These are phyloP conservation scores for Phalangium opilio DNA, from an alignment of 2,888 invertebrate genomes.

Conservation along the genomic window DNA sequence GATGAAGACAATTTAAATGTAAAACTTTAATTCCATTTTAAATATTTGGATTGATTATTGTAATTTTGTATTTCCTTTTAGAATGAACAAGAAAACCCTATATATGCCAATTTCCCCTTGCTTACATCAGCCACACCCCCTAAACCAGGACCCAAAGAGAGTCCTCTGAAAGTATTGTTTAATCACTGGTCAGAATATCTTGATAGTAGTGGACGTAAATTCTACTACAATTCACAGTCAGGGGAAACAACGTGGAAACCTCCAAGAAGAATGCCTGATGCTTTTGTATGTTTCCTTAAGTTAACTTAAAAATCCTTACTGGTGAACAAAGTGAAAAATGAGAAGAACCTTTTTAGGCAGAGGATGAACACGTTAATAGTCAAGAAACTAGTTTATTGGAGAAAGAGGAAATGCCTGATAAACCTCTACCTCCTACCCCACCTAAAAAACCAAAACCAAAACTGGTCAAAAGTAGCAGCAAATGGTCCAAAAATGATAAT, in stretches of 20 bases:
- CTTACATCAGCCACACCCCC: conserved; percentile 13
- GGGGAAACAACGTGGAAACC: conserved; percentile 33
- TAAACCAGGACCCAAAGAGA: conserved; percentile 9
- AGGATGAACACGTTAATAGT: too few species aligned
- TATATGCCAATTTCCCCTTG: conserved; percentile 14
- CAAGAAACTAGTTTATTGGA: too few species aligned
- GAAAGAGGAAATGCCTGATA: conserved; percentile 5
- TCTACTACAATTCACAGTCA: conserved; percentile 29
- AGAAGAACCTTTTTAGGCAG: too few species aligned
- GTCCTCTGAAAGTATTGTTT: conserved; percentile 14
- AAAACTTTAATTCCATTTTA: neutral
- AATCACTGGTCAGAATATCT: conserved; percentile 31
- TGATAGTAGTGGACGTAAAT: conserved; percentile 28
- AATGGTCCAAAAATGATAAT: too few species aligned
- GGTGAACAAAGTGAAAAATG: conserved; percentile 11
- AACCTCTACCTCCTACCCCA: conserved; percentile 11
- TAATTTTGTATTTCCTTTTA: neutral
- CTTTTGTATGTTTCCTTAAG: neutral
- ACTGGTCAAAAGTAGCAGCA: conserved; percentile 6
- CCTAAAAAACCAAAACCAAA: conserved; percentile 16
- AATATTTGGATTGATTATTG: neutral
- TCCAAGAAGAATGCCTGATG: conserved; percentile 22
- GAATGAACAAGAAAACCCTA: conserved; percentile 4
- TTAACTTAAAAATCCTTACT: conserved; percentile 4
- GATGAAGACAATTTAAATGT: neutral